Base-by-base conservation (phyloP, 1,140 invertebrate species). In the Linepithema humile region DNA sequence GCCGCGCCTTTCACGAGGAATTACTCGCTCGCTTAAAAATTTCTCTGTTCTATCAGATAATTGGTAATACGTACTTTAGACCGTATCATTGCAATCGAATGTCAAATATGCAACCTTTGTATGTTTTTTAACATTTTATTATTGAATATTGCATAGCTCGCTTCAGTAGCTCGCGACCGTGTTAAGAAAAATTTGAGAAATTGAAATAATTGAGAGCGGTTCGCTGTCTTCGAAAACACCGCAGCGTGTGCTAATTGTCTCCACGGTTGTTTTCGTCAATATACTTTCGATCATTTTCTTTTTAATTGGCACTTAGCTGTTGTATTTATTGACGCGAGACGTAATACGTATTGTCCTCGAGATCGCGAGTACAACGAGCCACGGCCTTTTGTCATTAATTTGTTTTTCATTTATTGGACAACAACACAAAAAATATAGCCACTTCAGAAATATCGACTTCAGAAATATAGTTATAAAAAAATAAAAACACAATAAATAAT, bases 1-100 rank as follows among this genome's bases (percentile, higher is more conserved):
- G 75, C 75, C 48, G 75, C 75, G 75, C 75, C 64, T 80, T 80
- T 80, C 75, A 80, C 75, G 75, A 80, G 75, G 26, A 80, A 70
- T 80, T 69, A 80, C 17, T 38, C 43, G 78, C 55, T 35, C 10
- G 20, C 40, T 82, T 74, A 74, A 74, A 74, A 74, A 74, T 82
- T 82, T 82, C 69, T 32, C 40, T 12, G 26, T 82, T 73, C 29
- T 82, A 82, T 60, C 29, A 38, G 20, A 72, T 62, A 74, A 82
- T 82, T 73, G 7, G 15, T 15, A 74, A 74, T 60, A 38, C 20
- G 3, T 3, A 57, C 29, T 9, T 26, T 3, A 20, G 10, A 15
- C 9, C 55, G 45, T 7, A 20, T 23, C 7, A 1, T 17, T n/a
- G 29, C 69, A 15, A 26, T 82, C 38, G 12, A 73, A 32, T 32